These are phyloP conservation scores for Caenorhabditis japonica DNA, from an alignment of 2,888 invertebrate species.

Conservation along the genomic window DNA sequence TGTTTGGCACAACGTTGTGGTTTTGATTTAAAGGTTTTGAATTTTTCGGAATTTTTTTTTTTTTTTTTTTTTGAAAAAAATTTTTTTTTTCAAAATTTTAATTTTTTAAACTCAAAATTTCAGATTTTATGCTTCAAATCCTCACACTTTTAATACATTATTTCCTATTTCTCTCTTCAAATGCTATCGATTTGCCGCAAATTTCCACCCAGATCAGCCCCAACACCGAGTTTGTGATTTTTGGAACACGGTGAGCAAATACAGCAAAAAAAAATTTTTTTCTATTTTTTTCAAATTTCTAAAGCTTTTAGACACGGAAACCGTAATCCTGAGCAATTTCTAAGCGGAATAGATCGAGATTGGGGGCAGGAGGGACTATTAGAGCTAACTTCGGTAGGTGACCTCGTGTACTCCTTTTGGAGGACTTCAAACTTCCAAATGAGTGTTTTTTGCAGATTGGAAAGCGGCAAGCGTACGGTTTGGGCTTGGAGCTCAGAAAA, in stretches of 20 bases:
- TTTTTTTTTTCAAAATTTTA: too few relatives aligned
- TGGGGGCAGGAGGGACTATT: constrained; percentile 60
- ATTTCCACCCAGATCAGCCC: constrained; percentile 25
- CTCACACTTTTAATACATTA: not conserved
- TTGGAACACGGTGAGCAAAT: constrained; percentile 38
- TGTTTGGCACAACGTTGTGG: too few relatives aligned
- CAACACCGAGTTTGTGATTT: constrained; percentile 41
- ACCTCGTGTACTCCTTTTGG: too few relatives aligned
- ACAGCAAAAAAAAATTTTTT: not conserved
- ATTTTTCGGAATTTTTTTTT: too few relatives aligned
- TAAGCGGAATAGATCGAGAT: constrained; percentile 44
- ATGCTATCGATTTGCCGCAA: constrained; percentile 19
- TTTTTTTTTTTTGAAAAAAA: too few relatives aligned
- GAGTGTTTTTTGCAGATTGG: constrained; percentile 56
- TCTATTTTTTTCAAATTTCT: not conserved
- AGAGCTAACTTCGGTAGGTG: constrained; percentile 56
- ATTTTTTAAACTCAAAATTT: too few relatives aligned
- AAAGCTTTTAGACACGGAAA: constrained; percentile 56
- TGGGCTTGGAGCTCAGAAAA: constrained; percentile 57
- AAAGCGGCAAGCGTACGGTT: constrained; percentile 62
- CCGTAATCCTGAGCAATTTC: constrained; percentile 59
- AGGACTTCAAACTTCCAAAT: too few relatives aligned
- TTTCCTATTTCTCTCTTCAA: not conserved
- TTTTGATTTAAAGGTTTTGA: too few relatives aligned
- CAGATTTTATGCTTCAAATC: too few relatives aligned